Evolutionary conservation across 2,113 vertebrate genomes (phyloP), one percentile per base, ranked within the genome.

Genomic region (Morone chrysops): DNA sequence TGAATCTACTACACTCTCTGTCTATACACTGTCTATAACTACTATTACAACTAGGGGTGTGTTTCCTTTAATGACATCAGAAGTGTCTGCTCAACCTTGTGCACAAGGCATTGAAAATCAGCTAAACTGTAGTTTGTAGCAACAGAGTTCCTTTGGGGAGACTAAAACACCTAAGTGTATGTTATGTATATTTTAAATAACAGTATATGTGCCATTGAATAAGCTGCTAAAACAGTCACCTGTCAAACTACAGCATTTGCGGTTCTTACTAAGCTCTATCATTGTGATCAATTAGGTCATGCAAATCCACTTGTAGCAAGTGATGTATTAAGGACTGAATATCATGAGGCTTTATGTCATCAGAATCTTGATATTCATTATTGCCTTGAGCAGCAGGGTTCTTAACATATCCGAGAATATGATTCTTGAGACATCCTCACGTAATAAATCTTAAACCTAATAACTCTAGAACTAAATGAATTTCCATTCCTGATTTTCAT

Each of bases 1-100:
- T 77, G 68, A 83, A 79, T 82, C 70, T 47, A 67, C 31, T 51
- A 53, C 11, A 17, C 40, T 65, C 16, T 65, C 50, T 61, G 25
- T 25, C 25, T 25, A 25, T 25, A 25, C 25, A 25, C 40, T 65
- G 20, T 65, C 50, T 61, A 1, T 38, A 40, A 13, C 25, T 13
- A 25, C 18, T 22, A 5, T 59, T 61, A 48, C n/a, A 74, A 47
- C 41, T 11, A 41, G 41, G 41, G 8, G 10, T 16, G 54, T 79
- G 38, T 57, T 53, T 38, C 14, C 31, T 38, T 73, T 56, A 68
- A 75, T 70, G 67, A 66, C 56, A 50, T 61, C 11, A 31, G 45
- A 47, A 31, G 11, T 76, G n/a, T 72, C 40, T 53, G 16, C 38
- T 18, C 36, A 71, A 57, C 18, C 59, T 63, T 57, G 20, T 70